Conservation (phyloP, 2,888 invertebrate species). For the Apantesis nais region DNA sequence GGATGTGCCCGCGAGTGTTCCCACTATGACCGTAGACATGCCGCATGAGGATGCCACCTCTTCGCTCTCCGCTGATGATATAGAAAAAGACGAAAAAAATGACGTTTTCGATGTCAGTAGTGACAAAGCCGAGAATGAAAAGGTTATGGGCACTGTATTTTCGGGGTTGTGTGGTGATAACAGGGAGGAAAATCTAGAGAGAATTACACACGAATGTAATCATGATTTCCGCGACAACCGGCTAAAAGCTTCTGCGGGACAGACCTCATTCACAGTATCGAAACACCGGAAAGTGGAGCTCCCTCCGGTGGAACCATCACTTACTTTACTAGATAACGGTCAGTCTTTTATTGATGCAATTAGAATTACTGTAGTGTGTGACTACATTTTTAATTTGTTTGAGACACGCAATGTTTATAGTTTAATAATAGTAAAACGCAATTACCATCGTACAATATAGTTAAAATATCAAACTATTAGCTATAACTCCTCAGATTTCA, state of each 20-base stretch:
- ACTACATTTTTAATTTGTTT: background rate
- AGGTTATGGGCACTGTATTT: conserved; percentile 77
- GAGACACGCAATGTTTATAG: background rate
- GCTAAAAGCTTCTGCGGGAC: conserved; percentile 74
- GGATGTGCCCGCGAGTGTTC: conserved; percentile 47
- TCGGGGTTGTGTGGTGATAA: conserved; percentile 63
- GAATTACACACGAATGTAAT: conserved; percentile 68
- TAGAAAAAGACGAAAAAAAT: conserved; percentile 75
- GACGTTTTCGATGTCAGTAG: conserved; percentile 73
- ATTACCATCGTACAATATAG: background rate
- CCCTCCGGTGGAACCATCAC: conserved; percentile 77
- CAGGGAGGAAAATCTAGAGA: conserved; percentile 53
- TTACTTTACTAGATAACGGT: conserved; percentile 73
- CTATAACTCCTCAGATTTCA: background rate
- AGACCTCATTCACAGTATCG: conserved; percentile 86
- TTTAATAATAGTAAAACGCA: background rate
- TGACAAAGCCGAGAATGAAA: conserved; percentile 75
- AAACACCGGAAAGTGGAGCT: conserved; percentile 87
- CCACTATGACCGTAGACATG: conserved; percentile 61
- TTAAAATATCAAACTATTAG: background rate
- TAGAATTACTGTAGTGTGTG: conserved; percentile 6
- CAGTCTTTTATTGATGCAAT: conserved; percentile 45
- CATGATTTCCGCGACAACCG: conserved; percentile 80
- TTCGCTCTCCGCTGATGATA: conserved; percentile 61
- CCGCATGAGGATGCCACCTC: conserved; percentile 73